Evolutionary conservation across 2,888 invertebrate genomes (phyloP).

Genomic region (Luperina testacea): DNA sequence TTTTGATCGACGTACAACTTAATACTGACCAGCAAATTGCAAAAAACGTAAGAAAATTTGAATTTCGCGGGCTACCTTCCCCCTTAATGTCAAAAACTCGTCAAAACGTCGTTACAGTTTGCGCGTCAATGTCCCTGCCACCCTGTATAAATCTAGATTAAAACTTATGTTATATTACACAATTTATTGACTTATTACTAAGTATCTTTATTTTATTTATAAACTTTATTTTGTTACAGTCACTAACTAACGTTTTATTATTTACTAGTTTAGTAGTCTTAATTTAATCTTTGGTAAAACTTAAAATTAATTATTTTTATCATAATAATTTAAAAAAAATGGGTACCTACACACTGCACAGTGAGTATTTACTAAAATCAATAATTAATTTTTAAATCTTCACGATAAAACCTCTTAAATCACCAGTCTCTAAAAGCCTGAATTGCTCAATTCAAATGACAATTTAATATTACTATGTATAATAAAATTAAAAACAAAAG

Average conservation of each 20-base stretch:
- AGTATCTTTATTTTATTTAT: neutral
- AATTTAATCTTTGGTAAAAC: slow-evolving; percentile 35
- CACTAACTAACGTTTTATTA: neutral
- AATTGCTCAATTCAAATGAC: neutral
- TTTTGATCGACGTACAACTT: too few species aligned
- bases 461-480: neutral
- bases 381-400: neutral
- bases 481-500: neutral
- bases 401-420: slow-evolving; percentile 1
- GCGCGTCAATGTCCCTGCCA: too few species aligned
- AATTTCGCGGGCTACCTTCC: too few species aligned
- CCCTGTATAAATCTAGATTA: neutral
- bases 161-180: neutral
- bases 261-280: neutral
- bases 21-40: too few species aligned
- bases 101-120: too few species aligned
- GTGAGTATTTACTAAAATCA: neutral
- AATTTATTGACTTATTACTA: neutral
- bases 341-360: neutral
- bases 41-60: too few species aligned
- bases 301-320: slow-evolving; percentile 52
- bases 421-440: neutral
- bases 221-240: neutral
- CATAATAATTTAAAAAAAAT: neutral
- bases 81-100: too few species aligned